Evolutionary conservation across 2,888 invertebrate species (phyloP).

Genomic region (Holacanthella duospinosa): DNA sequence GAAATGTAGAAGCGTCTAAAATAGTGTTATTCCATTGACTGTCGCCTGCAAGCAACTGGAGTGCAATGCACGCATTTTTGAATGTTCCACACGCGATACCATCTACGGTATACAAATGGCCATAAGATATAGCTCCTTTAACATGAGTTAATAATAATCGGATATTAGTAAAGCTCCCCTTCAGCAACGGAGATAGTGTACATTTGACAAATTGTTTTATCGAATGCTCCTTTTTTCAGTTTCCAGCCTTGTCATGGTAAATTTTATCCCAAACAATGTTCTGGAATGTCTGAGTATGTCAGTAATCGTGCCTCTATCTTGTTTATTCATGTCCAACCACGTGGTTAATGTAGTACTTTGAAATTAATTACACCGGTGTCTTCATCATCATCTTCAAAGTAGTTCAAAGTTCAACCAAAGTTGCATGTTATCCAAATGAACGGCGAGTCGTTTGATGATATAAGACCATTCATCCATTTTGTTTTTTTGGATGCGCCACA

Average conservation of each 20-base stretch:
- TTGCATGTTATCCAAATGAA: conserved; percentile 30
- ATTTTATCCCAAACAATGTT: conserved; percentile 7
- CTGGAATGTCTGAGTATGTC: background rate
- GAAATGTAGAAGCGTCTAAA: conserved; percentile 28
- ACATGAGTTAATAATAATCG: conserved; percentile 38
- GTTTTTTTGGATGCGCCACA: conserved; percentile 39
- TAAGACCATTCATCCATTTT: conserved; percentile 33
- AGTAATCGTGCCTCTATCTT: conserved; percentile 20
- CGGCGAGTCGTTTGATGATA: conserved; percentile 21
- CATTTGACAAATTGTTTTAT: conserved; percentile 36
- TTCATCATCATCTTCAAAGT: conserved; percentile 12
- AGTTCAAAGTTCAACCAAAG: no score
- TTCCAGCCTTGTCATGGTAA: background rate
- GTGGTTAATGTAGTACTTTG: background rate
- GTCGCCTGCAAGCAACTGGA: conserved; percentile 35
- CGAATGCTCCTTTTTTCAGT: conserved; percentile 18
- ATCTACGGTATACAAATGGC: conserved; percentile 35
- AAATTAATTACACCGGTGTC: background rate
- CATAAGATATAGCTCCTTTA: conserved; percentile 38
- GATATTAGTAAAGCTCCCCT: conserved; percentile 37
- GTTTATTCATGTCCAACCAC: background rate
- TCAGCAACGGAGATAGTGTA: conserved; percentile 37
- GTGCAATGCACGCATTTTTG: conserved; percentile 11
- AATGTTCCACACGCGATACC: conserved; percentile 12
- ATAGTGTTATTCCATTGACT: conserved; percentile 32